phyloP scores from a whole-genome alignment of 2,888 invertebrate genomes.

The Ecliptopera silaceata region DNA sequence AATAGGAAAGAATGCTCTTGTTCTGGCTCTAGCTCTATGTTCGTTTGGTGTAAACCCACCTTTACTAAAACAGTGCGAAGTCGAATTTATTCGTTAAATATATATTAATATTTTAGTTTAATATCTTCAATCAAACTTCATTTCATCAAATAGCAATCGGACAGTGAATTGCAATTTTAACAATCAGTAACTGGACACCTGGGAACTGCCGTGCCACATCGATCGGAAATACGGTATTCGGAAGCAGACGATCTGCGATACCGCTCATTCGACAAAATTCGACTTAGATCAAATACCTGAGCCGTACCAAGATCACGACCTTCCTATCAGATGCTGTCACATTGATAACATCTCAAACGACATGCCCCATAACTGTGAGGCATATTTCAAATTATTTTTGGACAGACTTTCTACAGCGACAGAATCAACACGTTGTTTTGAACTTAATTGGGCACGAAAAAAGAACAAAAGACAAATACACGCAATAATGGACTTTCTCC shows the following conservation, averaged over 20 bases:
- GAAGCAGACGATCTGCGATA: constrained; percentile 47
- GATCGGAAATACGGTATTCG: constrained; percentile 57
- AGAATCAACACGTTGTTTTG: constrained; percentile 32
- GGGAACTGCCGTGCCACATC: constrained; percentile 48
- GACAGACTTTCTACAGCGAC: constrained; percentile 36
- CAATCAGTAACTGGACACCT: constrained; percentile 73
- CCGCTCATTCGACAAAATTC: constrained; percentile 43
- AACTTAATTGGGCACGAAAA: constrained; percentile 35
- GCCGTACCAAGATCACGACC: constrained; percentile 57
- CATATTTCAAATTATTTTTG: constrained; percentile 45
- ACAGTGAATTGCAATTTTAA: constrained; percentile 71
- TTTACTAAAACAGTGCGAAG: no score
- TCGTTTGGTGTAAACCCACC: no score
- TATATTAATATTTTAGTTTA: constrained; percentile 29
- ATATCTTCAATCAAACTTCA: constrained; percentile 73
- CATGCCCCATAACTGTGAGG: constrained; percentile 43
- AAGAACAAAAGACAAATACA: constrained; percentile 28
- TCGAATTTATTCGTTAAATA: no score
- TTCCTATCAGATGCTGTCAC: constrained; percentile 54
- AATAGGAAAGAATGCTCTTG: no score
- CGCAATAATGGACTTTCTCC: constrained; percentile 34
- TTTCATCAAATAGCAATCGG: constrained; percentile 69
- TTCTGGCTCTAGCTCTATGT: no score
- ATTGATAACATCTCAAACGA: constrained; percentile 52
- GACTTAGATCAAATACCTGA: constrained; percentile 44